These are phyloP conservation scores for Corythucha ciliata DNA, from an alignment of 2,888 invertebrate genomes.

Conservation along the genomic window DNA sequence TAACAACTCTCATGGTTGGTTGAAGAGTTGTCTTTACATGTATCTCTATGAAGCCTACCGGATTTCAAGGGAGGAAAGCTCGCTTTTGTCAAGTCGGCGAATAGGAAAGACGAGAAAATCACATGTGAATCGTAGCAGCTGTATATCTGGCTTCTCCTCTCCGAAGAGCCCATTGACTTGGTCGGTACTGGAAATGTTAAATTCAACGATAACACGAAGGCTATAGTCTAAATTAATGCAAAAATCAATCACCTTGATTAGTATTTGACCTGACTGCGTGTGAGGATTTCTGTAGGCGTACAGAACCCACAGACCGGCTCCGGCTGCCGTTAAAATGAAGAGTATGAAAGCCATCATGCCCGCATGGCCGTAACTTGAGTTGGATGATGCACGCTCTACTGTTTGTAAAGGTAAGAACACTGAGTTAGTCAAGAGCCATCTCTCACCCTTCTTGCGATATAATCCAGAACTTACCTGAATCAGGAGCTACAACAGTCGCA, in stretches of 20 bases:
- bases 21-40: too few species aligned
- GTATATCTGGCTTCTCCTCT: constrained; percentile 88
- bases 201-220: not conserved
- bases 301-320: constrained; percentile 67
- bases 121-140: constrained; percentile 92
- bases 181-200: constrained; percentile 68
- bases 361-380: constrained; percentile 28
- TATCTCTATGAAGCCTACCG: too few species aligned
- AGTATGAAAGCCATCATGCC: constrained; percentile 30
- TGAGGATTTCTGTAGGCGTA: constrained; percentile 97
- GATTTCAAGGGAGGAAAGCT: too few species aligned
- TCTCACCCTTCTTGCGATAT: too few species aligned
- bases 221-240: constrained; percentile 3
- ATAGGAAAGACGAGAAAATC: too few species aligned
- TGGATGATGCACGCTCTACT: too few species aligned
- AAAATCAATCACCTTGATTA: constrained; percentile 68
- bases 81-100: too few species aligned
- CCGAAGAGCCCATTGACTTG: constrained; percentile 86
- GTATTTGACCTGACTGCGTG: constrained; percentile 86
- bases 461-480: constrained; percentile 1
- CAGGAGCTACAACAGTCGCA: constrained; percentile 11
- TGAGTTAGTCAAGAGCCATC: too few species aligned
- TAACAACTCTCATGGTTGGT: too few species aligned
- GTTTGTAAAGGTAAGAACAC: not conserved
- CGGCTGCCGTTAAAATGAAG: constrained; percentile 25